Evolutionary conservation across 2,797 vertebrate genomes (phyloP).

Genomic region (Alcedo quadribrachys): DNA sequence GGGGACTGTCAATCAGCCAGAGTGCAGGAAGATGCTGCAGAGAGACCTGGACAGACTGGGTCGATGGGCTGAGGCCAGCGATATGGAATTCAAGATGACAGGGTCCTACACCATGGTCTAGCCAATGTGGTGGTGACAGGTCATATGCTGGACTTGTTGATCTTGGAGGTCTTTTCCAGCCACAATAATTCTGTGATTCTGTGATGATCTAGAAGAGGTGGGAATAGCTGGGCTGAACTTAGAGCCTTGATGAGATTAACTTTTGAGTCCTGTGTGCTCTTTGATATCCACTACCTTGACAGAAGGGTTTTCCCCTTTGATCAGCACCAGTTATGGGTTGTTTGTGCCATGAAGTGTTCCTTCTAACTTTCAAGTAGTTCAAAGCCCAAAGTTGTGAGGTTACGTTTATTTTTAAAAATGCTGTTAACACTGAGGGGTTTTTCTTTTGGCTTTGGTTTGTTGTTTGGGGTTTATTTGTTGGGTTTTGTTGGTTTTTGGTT

Average conservation of each 20-base stretch:
- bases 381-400: neutral
- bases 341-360: neutral
- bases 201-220: neutral
- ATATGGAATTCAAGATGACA: too few species aligned
- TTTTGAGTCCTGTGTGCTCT: neutral
- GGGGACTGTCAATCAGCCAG: neutral
- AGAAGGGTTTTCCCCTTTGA: neutral
- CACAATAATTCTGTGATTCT: too few species aligned
- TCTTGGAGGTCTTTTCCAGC: too few species aligned
- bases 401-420: neutral
- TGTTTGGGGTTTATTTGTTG: neutral
- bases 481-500: neutral
- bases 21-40: neutral
- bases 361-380: neutral
- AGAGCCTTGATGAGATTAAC: neutral
- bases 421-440: neutral
- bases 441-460: neutral
- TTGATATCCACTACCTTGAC: neutral
- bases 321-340: neutral
- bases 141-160: too few species aligned
- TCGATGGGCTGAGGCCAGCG: too few species aligned
- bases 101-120: too few species aligned
- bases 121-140: too few species aligned
- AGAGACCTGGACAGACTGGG: neutral
- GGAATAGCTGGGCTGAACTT: neutral